These are phyloP conservation scores for Amphipoea lucens DNA, from an alignment of 2,888 invertebrate genomes.

Conservation along the genomic window DNA sequence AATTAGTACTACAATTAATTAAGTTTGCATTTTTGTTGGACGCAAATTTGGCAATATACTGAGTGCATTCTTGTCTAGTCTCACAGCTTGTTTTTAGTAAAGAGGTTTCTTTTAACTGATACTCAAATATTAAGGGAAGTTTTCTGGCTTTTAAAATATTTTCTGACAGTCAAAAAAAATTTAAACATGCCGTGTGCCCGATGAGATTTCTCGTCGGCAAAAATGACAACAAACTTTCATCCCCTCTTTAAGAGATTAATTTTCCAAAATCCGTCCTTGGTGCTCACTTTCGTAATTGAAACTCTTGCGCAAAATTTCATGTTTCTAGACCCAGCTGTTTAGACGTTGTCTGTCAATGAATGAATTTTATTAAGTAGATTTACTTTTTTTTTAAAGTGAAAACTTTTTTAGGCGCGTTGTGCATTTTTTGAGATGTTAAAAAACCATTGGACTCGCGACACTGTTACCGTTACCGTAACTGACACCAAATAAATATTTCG, in stretches of 20 bases:
- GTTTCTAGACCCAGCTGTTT: neutral
- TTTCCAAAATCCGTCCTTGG: neutral
- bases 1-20: constrained; percentile 36
- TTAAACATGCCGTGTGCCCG: neutral
- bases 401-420: too few species aligned
- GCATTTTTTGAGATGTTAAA: too few species aligned
- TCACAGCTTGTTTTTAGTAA: neutral
- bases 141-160: neutral
- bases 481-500: too few species aligned
- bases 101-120: too few species aligned
- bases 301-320: neutral
- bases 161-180: too few species aligned
- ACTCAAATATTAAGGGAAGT: neutral
- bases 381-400: too few species aligned
- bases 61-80: neutral
- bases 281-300: neutral
- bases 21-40: neutral
- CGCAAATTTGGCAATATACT: too few species aligned
- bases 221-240: neutral
- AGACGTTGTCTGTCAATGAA: too few species aligned
- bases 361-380: too few species aligned
- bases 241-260: neutral
- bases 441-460: too few species aligned
- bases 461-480: too few species aligned
- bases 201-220: neutral